These are phyloP conservation scores for Andrena dorsata DNA, from an alignment of 2,888 invertebrate genomes.

Conservation along the genomic window DNA sequence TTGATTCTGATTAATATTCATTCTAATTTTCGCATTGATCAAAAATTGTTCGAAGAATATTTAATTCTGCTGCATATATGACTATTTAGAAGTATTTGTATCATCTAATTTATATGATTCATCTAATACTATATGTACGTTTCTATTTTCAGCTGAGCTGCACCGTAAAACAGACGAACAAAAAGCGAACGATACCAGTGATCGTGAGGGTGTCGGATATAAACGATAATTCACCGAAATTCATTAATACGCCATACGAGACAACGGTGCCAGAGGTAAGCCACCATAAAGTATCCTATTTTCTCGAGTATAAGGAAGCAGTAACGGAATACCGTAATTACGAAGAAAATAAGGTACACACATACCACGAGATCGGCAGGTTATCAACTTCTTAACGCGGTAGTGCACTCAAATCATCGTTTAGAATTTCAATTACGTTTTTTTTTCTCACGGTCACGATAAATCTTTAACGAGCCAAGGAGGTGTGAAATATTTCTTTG, in stretches of 20 bases:
- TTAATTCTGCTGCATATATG: too few species aligned
- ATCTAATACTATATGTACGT: not conserved
- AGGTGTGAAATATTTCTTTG: not conserved
- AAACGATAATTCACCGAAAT: slow-evolving; percentile 95
- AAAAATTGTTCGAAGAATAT: too few species aligned
- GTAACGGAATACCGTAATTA: slow-evolving; percentile 37
- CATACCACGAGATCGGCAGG: slow-evolving; percentile 16
- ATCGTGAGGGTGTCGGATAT: slow-evolving; percentile 96
- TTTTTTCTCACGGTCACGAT: slow-evolving; percentile 11
- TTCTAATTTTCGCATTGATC: too few species aligned
- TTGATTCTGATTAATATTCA: too few species aligned
- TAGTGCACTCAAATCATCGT: slow-evolving; percentile 14
- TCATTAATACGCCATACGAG: slow-evolving; percentile 93
- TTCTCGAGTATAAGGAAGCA: slow-evolving; percentile 8
- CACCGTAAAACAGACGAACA: slow-evolving; percentile 92
- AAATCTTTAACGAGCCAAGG: not conserved
- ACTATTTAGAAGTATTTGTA: too few species aligned
- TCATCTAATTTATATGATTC: not conserved
- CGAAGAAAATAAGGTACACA: not conserved
- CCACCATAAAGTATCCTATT: not conserved
- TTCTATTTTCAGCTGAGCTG: slow-evolving; percentile 90
- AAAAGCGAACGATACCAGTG: slow-evolving; percentile 93
- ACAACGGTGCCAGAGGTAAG: slow-evolving; percentile 94
- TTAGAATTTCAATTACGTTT: slow-evolving; percentile 51
- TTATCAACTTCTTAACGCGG: slow-evolving; percentile 4